These are phyloP conservation scores for Coracopsis vasa DNA, from an alignment of 2,113 vertebrate species.

Conservation along the genomic window DNA sequence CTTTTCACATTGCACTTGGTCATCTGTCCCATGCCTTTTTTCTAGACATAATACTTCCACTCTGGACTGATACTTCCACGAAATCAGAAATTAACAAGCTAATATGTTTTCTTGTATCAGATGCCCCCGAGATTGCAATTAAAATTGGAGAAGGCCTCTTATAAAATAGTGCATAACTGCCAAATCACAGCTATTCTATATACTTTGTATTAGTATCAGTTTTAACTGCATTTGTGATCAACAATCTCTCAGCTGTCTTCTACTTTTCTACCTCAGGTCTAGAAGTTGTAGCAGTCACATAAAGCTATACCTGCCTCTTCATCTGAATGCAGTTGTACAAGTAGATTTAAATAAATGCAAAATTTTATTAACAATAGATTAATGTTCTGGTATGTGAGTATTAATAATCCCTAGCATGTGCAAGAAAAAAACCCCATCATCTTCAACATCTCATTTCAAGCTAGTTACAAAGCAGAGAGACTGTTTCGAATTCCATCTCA, in stretches of 20 bases:
- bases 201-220: neutral
- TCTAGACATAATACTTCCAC: neutral
- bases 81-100: neutral
- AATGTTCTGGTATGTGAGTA: neutral
- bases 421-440: neutral
- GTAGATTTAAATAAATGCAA: neutral
- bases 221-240: neutral
- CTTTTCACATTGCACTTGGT: neutral
- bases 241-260: neutral
- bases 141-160: neutral
- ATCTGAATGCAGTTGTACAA: neutral
- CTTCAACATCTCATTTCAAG: slow-evolving; percentile 1
- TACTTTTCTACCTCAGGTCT: neutral
- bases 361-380: neutral
- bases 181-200: neutral
- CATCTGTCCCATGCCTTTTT: neutral
- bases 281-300: neutral
- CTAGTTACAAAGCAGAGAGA: neutral
- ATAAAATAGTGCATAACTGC: neutral
- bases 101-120: neutral
- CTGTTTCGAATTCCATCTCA: neutral
- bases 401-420: neutral
- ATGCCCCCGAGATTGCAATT: neutral
- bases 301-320: neutral
- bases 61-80: neutral